These are phyloP conservation scores for Chamaea fasciata DNA, from an alignment of 2,113 vertebrate species.

Conservation along the genomic window DNA sequence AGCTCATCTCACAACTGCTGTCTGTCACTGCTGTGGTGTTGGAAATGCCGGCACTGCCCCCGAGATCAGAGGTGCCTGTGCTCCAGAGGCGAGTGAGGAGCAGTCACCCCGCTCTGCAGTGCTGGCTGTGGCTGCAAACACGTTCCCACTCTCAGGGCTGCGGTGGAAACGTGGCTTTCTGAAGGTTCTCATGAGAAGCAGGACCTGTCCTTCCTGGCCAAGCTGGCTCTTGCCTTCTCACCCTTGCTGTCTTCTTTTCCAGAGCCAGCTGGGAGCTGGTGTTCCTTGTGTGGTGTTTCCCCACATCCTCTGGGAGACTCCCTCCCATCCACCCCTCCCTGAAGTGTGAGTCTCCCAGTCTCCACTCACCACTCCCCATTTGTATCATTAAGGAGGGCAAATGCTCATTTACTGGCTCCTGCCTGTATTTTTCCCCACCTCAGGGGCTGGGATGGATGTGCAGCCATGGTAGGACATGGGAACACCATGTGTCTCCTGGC, in stretches of 20 bases:
- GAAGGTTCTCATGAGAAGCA: neutral
- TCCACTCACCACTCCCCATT: neutral
- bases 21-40: neutral
- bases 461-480: neutral
- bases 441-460: neutral
- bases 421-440: neutral
- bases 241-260: neutral
- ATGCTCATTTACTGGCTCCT: neutral
- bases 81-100: neutral
- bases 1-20: slow-evolving; percentile 46
- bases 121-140: rapidly evolving
- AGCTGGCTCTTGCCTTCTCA: neutral
- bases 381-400: neutral
- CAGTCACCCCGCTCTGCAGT: neutral
- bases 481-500: neutral
- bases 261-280: neutral
- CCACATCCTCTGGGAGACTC: neutral
- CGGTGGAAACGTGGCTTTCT: neutral
- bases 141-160: neutral
- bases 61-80: neutral
- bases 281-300: neutral
- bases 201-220: neutral
- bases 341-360: neutral
- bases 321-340: rapidly evolving
- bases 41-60: neutral